Percentiles rank a stretch among this genome's conserved stretches.
These are phyloP conservation scores for Semaprochilodus insignis DNA, from an alignment of 2,797 vertebrate genomes.

Conservation along the genomic window DNA sequence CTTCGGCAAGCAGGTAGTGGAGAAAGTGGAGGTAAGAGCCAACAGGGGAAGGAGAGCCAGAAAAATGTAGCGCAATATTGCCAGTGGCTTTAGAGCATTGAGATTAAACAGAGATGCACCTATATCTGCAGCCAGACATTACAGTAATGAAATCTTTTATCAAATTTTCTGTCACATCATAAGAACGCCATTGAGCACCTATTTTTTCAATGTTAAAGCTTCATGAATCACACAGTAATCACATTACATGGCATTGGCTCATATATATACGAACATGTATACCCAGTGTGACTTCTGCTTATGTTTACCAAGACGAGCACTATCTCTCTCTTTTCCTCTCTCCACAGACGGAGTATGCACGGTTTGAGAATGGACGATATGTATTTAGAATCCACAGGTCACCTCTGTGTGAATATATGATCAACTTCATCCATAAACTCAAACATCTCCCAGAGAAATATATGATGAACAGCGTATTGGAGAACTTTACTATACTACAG, in stretches of 20 bases:
- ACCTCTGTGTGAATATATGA: slow-evolving; percentile 96
- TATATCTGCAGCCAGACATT: slow-evolving; percentile 33
- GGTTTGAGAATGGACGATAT: slow-evolving; percentile 91
- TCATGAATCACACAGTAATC: slow-evolving; percentile 45
- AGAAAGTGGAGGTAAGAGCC: slow-evolving; percentile 93
- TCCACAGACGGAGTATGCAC: slow-evolving; percentile 90
- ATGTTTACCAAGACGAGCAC: slow-evolving; percentile 18
- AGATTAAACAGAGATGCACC: slow-evolving; percentile 24
- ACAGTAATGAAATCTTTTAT: slow-evolving; percentile 38
- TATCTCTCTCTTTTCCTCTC: slow-evolving; percentile 17
- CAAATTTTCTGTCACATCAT: slow-evolving; percentile 34
- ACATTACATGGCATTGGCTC: slow-evolving; percentile 18
- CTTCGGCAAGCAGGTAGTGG: slow-evolving; percentile 97
- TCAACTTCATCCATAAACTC: slow-evolving; percentile 98
- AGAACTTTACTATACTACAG: slow-evolving; percentile 98
- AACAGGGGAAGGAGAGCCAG: background rate
- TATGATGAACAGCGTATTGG: slow-evolving; percentile 99
- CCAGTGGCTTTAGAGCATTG: slow-evolving; percentile 21
- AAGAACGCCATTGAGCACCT: background rate
- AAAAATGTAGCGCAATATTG: slow-evolving; percentile 29
- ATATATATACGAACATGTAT: slow-evolving; percentile 19
- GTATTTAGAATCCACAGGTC: slow-evolving; percentile 93
- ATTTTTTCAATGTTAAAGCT: background rate
- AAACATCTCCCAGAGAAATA: slow-evolving; percentile 96
- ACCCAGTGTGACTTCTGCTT: slow-evolving; percentile 28